Evolutionary conservation across 2,797 vertebrate species (phyloP), one percentile per base, ranked within the genome.

Genomic region (Brachymystax lenok): DNA sequence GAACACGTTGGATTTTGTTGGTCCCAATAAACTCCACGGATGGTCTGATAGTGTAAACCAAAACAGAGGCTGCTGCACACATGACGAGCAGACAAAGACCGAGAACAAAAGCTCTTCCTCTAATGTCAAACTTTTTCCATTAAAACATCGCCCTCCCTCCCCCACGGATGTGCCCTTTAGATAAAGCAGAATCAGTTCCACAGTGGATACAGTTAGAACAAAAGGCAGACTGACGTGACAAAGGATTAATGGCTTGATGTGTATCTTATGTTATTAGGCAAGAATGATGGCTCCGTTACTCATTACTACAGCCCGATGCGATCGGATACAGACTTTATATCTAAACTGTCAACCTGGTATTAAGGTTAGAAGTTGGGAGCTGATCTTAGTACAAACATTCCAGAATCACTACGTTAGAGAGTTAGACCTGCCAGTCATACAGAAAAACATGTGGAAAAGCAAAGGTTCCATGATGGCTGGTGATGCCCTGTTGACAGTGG

Each of bases 381-480:
- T 6, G 54, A 28, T 66, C 63, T 30, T 13, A 21, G 24, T 30
- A 27, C 12, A 13, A 28, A 67, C 16, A 16, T 67, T 30, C 21
- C 56, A 59, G 56, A 21, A n/a, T n/a, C 56, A 12, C 40, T 7
- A 6, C 73, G 76, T 24, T 19, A 10, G 7, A 28, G n/a, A 2
- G 78, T 77, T 67, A 75, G 70, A 19, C 67, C 28, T 74, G 85
- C 5, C 35, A 46, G 40, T 63, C 81, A 71, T 68, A 28, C 5
- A 64, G 63, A 35, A 0, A 30, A 71, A 35, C 35, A 27, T 87
- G 81, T 83, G 84, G 84, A 88, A 91, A 90, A 82, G 81, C 76
- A 70, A 5, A 71, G 82, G 82, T 85, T 85, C 77, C 66, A 8
- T 77, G 70, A 75, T 75, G 75, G 71, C 74, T 72, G 50, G 14